Percentiles rank a stretch among this genome's conserved stretches.
These are phyloP conservation scores for Lingula anatina DNA, from an alignment of 2,888 invertebrate species.

Conservation along the genomic window DNA sequence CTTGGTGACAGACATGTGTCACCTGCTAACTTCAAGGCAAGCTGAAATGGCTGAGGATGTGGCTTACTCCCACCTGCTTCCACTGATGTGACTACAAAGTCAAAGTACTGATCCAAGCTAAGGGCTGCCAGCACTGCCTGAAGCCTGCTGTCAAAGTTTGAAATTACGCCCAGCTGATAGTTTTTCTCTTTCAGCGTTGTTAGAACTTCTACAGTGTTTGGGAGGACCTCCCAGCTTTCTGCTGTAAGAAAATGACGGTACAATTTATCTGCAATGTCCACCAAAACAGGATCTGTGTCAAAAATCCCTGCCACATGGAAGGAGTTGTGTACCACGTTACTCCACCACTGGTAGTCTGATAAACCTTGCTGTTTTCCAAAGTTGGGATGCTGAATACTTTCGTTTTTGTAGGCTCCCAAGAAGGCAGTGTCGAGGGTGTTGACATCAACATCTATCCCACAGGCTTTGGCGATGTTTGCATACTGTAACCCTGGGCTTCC, in stretches of 20 bases:
- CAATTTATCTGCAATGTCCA: slow-evolving; percentile 38
- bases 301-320: slow-evolving; percentile 55
- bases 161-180: slow-evolving; percentile 67
- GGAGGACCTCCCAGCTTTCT: slow-evolving; percentile 67
- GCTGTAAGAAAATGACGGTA: slow-evolving; percentile 63
- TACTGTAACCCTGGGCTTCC: slow-evolving; percentile 71
- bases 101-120: slow-evolving; percentile 67
- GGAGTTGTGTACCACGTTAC: slow-evolving; percentile 62
- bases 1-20: slow-evolving; percentile 55
- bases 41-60: slow-evolving; percentile 65
- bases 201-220: slow-evolving; percentile 18
- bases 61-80: slow-evolving; percentile 72
- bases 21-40: slow-evolving; percentile 58
- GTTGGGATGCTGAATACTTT: slow-evolving; percentile 71
- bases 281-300: slow-evolving; percentile 18
- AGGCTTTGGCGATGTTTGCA: slow-evolving; percentile 63
- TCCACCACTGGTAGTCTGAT: slow-evolving; percentile 80
- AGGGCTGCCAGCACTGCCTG: slow-evolving; percentile 64
- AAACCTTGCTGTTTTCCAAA: slow-evolving; percentile 68
- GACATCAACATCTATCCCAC: slow-evolving; percentile 58
- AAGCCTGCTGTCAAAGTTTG: slow-evolving; percentile 83
- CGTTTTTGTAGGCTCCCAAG: slow-evolving; percentile 61
- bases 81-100: slow-evolving; percentile 77
- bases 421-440: slow-evolving; percentile 61
- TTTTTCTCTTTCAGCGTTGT: slow-evolving; percentile 17